Conservation (phyloP, 2,888 invertebrate species). For the Unio delphinus region DNA sequence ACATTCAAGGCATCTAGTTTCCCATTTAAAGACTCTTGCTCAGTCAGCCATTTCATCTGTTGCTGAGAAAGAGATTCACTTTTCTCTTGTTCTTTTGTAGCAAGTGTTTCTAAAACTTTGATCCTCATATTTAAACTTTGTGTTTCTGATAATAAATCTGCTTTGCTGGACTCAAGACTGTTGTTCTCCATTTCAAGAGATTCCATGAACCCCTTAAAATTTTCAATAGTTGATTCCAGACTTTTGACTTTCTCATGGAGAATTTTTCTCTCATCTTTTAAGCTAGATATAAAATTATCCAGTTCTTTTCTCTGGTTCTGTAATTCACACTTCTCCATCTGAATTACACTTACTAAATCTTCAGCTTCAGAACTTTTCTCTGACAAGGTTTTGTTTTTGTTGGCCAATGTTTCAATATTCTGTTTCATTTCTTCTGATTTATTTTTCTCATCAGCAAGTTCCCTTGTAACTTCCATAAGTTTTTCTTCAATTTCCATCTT, state of each 20-base stretch:
- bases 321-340: slow-evolving; percentile 13
- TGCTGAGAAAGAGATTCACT: slow-evolving; percentile 8
- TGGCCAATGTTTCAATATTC: not conserved
- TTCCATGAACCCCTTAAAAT: slow-evolving; percentile 54
- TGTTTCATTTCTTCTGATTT: slow-evolving; percentile 3
- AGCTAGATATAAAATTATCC: slow-evolving; percentile 1
- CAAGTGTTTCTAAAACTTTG: slow-evolving; percentile 12
- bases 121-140: slow-evolving; percentile 4
- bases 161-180: slow-evolving; percentile 39
- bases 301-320: slow-evolving; percentile 12
- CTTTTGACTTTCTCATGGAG: slow-evolving; percentile 23
- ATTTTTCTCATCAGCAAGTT: slow-evolving; percentile 2
- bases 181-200: slow-evolving; percentile 51
- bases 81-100: slow-evolving; percentile 17
- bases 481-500: slow-evolving; percentile 23
- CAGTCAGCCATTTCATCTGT: slow-evolving; percentile 4
- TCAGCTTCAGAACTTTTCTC: slow-evolving; percentile 11
- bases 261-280: slow-evolving; percentile 8
- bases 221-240: slow-evolving; percentile 34
- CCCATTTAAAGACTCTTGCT: slow-evolving; percentile 15
- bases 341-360: slow-evolving; percentile 10
- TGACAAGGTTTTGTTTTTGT: not conserved
- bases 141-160: slow-evolving; percentile 8
- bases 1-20: slow-evolving; percentile 21
- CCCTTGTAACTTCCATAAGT: slow-evolving; percentile 5